Evolutionary conservation across 2,113 vertebrate species (phyloP).

Genomic region (Emberiza fucata): DNA sequence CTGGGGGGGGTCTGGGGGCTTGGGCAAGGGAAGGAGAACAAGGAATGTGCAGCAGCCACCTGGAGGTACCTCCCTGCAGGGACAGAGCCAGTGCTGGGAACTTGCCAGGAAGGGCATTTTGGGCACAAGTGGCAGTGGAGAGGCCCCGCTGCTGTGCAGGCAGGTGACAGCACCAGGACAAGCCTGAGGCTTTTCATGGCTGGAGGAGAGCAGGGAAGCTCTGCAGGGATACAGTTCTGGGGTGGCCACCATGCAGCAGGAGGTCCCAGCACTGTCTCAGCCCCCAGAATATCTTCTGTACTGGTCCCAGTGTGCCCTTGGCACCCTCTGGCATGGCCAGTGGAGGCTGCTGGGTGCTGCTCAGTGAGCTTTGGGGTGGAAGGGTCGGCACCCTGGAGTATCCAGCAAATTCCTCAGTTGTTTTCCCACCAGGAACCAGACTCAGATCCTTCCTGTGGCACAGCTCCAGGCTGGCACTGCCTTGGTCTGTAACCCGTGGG

Average conservation of each 20-base stretch:
- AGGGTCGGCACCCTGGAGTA: fast-evolving
- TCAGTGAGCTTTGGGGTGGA: not conserved
- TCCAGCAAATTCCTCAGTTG: not conserved
- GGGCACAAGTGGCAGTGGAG: not conserved
- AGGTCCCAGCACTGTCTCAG: not conserved
- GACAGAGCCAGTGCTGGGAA: fast-evolving
- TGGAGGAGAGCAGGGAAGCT: not conserved
- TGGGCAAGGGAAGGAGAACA: fast-evolving
- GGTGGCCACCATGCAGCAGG: not conserved
- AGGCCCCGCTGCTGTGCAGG: fast-evolving
- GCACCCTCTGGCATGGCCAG: not conserved
- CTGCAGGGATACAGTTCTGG: not conserved
- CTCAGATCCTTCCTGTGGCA: fast-evolving
- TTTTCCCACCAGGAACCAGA: not conserved
- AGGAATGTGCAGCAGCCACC: not conserved
- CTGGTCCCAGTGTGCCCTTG: fast-evolving
- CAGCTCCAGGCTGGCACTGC: fast-evolving
- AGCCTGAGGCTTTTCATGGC: fast-evolving
- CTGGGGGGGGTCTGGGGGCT: fast-evolving
- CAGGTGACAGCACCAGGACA: not conserved
- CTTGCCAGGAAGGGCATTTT: not conserved
- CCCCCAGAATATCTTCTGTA: not conserved
- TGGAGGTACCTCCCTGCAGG: not conserved
- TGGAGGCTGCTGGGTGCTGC: not conserved
- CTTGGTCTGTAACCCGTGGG: fast-evolving